These are phyloP conservation scores for Cavia porcellus DNA, from an alignment of 2,113 vertebrate genomes.

Conservation along the genomic window DNA sequence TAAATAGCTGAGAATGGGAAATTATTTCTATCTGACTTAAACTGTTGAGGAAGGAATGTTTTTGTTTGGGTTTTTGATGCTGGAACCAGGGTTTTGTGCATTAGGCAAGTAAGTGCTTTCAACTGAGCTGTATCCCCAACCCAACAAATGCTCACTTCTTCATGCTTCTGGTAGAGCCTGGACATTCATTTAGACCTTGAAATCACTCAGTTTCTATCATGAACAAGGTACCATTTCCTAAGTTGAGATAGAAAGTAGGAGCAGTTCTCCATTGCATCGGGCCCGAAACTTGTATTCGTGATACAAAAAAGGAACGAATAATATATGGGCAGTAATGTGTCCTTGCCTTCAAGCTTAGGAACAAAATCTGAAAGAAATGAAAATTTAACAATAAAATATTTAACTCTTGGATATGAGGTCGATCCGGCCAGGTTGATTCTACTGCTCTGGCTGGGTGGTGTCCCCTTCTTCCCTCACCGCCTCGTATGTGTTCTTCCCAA, in stretches of 20 bases:
- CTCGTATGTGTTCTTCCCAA: background rate
- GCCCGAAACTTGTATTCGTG: constrained; percentile 16
- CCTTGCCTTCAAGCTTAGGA: constrained; percentile 46
- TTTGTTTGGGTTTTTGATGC: background rate
- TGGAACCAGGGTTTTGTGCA: background rate
- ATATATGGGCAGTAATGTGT: background rate
- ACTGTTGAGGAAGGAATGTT: constrained; percentile 16
- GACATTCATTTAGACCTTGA: background rate
- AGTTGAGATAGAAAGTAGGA: constrained; percentile 32
- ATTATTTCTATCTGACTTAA: constrained; percentile 56
- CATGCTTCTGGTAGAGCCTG: background rate
- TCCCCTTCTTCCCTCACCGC: background rate
- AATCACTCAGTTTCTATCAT: constrained; percentile 17
- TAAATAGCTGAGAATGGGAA: background rate
- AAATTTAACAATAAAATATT: constrained; percentile 30
- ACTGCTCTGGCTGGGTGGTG: background rate
- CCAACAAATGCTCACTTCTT: background rate
- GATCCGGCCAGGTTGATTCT: background rate
- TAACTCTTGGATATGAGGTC: background rate
- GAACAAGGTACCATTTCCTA: background rate
- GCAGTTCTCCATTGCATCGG: background rate
- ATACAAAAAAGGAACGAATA: background rate
- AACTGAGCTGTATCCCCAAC: background rate
- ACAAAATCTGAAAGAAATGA: constrained; percentile 44
- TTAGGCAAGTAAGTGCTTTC: background rate